Conservation (phyloP, 2,797 vertebrate genomes). For the Notolepis coatsorum region DNA sequence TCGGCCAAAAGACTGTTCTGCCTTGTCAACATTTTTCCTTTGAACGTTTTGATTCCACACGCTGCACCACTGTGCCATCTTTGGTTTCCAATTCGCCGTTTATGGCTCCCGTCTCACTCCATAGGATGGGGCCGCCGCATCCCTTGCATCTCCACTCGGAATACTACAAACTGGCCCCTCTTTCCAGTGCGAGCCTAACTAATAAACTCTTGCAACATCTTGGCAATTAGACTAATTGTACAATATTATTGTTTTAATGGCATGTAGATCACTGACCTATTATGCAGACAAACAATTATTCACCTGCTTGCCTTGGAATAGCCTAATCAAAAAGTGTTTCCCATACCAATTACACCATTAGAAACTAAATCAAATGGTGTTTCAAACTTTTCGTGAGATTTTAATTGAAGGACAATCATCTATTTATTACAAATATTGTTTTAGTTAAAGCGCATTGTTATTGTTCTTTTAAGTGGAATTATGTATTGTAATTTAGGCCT, state of each 20-base stretch:
- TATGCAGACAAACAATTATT: no score
- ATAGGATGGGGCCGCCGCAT: slow-evolving; percentile 40
- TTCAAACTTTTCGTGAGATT: no score
- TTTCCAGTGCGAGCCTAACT: slow-evolving; percentile 32
- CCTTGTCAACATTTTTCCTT: slow-evolving; percentile 43
- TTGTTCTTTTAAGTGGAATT: no score
- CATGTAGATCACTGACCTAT: no score
- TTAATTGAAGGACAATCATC: background rate
- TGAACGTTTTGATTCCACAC: slow-evolving; percentile 51
- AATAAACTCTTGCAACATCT: slow-evolving; percentile 51
- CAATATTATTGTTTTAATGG: no score
- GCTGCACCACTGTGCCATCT: slow-evolving; percentile 33
- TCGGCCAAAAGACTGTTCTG: slow-evolving; percentile 50
- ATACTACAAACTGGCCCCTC: slow-evolving; percentile 42
- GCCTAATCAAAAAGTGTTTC: no score
- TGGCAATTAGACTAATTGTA: slow-evolving; percentile 26
- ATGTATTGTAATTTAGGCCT: no score
- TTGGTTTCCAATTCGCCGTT: slow-evolving; percentile 40
- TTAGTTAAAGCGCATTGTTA: no score
- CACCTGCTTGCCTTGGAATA: no score
- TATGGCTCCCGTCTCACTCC: slow-evolving; percentile 46
- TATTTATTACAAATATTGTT: background rate
- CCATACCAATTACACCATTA: no score
- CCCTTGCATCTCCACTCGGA: slow-evolving; percentile 42
- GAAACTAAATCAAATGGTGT: no score